phyloP scores from a whole-genome alignment of 1,140 invertebrate genomes.

The Chlorops oryzae region DNA sequence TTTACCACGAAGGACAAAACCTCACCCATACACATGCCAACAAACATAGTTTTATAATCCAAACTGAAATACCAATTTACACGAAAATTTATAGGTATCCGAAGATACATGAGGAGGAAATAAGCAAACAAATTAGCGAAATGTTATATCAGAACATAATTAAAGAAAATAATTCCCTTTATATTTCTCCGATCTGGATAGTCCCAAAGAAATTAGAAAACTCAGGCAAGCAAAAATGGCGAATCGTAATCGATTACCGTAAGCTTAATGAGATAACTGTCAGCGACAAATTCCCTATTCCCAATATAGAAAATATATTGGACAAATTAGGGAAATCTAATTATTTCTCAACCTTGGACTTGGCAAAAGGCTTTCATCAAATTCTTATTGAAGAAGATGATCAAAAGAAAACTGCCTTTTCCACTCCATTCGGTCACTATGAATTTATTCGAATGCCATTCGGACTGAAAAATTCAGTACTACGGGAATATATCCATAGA shows the following conservation, averaged over 20 bases:
- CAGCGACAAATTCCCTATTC: conserved; percentile 15
- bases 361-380: conserved; percentile 51
- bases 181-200: conserved; percentile 16
- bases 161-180: conserved; percentile 31
- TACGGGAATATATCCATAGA: conserved; percentile 28
- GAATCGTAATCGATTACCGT: conserved; percentile 39
- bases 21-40: too few species aligned
- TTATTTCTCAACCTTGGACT: conserved; percentile 49
- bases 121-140: conserved; percentile 21
- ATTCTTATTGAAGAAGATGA: conserved; percentile 42
- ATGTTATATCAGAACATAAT: conserved; percentile 47
- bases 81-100: conserved; percentile 38
- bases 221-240: conserved; percentile 32
- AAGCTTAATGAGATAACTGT: conserved; percentile 31
- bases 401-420: conserved; percentile 48
- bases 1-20: too few species aligned
- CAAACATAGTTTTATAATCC: too few species aligned
- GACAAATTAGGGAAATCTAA: conserved; percentile 40
- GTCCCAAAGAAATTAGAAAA: conserved; percentile 26
- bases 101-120: conserved; percentile 41
- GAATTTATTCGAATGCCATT: conserved; percentile 38
- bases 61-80: conserved; percentile 21
- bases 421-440: conserved; percentile 32
- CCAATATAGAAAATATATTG: conserved; percentile 7
- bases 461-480: conserved; percentile 34